Percentiles rank a stretch among this genome's conserved stretches.
Evolutionary conservation across 2,888 invertebrate genomes (phyloP).

Genomic region (Andricus quercusramuli): DNA sequence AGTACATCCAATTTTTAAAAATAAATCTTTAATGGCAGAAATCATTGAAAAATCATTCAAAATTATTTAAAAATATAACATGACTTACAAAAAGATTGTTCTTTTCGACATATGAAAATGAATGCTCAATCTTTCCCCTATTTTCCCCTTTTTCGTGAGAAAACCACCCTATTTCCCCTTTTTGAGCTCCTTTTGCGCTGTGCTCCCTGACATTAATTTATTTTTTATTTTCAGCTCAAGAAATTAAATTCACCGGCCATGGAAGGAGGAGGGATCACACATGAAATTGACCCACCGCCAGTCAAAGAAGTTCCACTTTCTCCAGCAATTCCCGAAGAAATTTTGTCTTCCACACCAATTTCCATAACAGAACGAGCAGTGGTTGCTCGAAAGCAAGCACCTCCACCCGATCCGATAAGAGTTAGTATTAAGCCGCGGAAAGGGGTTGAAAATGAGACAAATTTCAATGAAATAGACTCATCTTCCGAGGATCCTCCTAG

Average conservation of each 20-base stretch:
- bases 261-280: constrained; percentile 7
- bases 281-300: neutral
- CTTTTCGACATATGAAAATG: no score
- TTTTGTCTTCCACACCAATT: neutral
- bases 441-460: constrained; percentile 22
- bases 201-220: no score
- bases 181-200: no score
- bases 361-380: neutral
- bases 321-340: neutral
- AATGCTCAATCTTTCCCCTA: no score
- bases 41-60: no score
- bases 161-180: no score
- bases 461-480: neutral
- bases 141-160: no score
- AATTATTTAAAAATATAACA: no score
- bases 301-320: neutral
- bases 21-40: no score
- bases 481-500: neutral
- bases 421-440: neutral
- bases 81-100: no score
- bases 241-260: neutral
- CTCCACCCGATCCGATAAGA: neutral
- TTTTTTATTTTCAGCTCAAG: neutral
- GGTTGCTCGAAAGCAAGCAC: neutral
- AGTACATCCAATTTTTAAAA: no score